Base-by-base conservation (phyloP, 2,797 vertebrate genomes). In the Pseudocheirus occidentalis region DNA sequence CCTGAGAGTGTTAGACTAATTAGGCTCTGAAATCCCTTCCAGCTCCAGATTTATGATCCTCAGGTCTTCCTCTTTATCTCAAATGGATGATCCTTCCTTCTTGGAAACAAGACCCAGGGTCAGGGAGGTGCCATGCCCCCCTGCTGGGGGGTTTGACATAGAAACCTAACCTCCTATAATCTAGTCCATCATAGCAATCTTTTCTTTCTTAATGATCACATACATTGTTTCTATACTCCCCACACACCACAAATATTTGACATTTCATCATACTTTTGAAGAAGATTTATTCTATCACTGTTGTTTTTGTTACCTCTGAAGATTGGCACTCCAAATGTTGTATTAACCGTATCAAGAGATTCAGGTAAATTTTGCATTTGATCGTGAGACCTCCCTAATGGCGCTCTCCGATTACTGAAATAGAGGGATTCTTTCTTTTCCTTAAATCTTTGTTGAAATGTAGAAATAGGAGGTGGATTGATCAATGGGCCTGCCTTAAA, bases 401-500 rank as follows among this genome's bases (percentile, higher is more conserved):
- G 98, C 16, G 98, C 98, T 57, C 98, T 97, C 91, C 96, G 97
- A 93, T 95, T 98, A 92, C 98, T 98, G n/a, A 97, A 91, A 97
- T 99, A 99, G 57, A 98, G 90, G 46, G 98, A 97, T 97, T 99
- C 99, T 94, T 98, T 98, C 94, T 98, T 97, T 40, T 99, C 98
- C 92, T 98, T 97, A 18, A 99, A 53, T 98, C 97, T 99, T 96
- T 99, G 98, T 95, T 99, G 99, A 97, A 99, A 99, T 54, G 94
- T 28, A 3, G 98, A 99, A 96, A 98, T 99, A 55, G 95, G 96
- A 59, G 97, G 98, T 34, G 99, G 99, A 98, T 99, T 99, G 95
- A 99, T 55, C 97, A 99, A 58, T 29, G 93, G 95, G 31, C 59
- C 97, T 95, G 94, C 96, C 99, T 81, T 99, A 97, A 98, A 98